These are phyloP conservation scores for Smithornis capensis DNA, from an alignment of 2,113 vertebrate genomes.

Conservation along the genomic window DNA sequence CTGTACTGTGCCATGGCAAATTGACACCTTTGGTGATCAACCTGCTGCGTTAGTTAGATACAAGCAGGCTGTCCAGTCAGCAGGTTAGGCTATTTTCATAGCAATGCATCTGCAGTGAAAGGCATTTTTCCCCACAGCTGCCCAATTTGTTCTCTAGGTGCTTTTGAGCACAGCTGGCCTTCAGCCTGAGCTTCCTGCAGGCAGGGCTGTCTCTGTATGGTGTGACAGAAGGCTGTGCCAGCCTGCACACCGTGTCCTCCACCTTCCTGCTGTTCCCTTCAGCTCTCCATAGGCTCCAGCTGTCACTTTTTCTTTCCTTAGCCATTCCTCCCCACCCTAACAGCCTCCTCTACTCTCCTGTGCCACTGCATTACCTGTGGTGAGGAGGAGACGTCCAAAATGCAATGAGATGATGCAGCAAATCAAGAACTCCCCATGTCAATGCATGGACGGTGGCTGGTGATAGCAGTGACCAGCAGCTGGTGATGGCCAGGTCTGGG, in stretches of 20 bases:
- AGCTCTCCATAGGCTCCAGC: constrained; percentile 21
- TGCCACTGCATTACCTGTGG: not conserved
- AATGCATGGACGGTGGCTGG: not conserved
- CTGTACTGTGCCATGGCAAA: not conserved
- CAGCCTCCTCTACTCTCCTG: not conserved
- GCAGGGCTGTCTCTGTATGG: not conserved
- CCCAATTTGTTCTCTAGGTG: not conserved
- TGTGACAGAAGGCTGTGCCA: not conserved
- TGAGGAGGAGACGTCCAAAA: not conserved
- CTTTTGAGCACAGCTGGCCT: not conserved
- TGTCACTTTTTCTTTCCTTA: constrained; percentile 2
- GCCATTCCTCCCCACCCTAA: not conserved
- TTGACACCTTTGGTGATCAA: not conserved
- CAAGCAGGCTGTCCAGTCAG: not conserved
- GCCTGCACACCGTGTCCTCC: not conserved
- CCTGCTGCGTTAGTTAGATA: not conserved
- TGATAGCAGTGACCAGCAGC: constrained; percentile 9
- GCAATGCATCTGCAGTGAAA: not conserved
- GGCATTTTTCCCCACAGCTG: not conserved
- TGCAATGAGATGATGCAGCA: constrained; percentile 31
- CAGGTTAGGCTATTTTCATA: not conserved
- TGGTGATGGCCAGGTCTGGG: not conserved
- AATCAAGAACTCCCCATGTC: constrained; percentile 15
- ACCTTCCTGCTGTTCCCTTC: not conserved
- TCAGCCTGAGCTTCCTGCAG: not conserved